These are phyloP conservation scores for Mormyrus hasselquistii DNA, from an alignment of 2,797 vertebrate species.

Conservation along the genomic window DNA sequence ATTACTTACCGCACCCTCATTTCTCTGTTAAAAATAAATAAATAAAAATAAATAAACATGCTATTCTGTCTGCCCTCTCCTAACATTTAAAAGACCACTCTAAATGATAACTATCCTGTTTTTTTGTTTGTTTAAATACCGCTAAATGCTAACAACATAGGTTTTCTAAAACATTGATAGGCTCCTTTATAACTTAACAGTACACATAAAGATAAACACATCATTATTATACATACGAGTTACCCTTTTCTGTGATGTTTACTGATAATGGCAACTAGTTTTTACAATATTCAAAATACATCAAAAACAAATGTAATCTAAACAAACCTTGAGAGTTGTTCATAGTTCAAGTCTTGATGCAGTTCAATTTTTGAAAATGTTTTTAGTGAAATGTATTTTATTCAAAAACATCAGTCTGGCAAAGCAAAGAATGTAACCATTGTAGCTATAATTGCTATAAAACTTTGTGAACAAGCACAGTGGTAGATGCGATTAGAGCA, in stretches of 20 bases:
- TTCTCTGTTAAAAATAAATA: background rate
- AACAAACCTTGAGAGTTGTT: background rate
- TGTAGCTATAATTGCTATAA: background rate
- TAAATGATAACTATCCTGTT: background rate
- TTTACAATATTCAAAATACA: background rate
- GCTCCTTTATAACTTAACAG: background rate
- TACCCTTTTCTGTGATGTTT: background rate
- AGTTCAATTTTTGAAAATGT: background rate
- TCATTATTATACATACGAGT: background rate
- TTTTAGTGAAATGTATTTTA: background rate
- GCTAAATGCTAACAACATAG: background rate
- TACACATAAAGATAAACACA: background rate
- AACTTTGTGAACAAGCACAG: conserved; percentile 4
- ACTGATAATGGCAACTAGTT: background rate
- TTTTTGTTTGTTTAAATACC: background rate
- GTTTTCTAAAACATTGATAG: background rate
- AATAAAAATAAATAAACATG: background rate
- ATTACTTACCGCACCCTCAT: background rate
- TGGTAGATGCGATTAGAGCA: background rate
- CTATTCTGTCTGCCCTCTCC: background rate
- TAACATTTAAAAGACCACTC: background rate
- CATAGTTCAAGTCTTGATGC: background rate
- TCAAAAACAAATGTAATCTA: background rate
- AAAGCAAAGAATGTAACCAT: background rate
- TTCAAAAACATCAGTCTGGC: background rate